phyloP scores from a whole-genome alignment of 2,113 vertebrate species.

The Centropus unirufus region DNA sequence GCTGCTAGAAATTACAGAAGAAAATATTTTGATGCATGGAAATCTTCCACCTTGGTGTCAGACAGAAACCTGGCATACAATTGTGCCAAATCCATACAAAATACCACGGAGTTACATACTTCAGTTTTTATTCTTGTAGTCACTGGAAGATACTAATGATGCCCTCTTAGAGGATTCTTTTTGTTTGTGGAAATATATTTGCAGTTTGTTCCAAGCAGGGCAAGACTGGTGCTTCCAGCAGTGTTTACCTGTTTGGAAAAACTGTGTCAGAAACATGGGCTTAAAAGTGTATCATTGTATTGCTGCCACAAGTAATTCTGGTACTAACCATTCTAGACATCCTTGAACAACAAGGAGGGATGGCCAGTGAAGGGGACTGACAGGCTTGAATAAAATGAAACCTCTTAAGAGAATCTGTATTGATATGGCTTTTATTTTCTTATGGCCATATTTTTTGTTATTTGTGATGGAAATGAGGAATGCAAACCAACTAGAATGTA shows the following conservation, averaged over 20 bases:
- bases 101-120: not conserved
- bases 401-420: not conserved
- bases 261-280: conserved; percentile 5
- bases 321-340: not conserved
- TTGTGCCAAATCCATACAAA: not conserved
- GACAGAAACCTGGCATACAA: not conserved
- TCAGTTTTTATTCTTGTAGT: not conserved
- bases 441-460: not conserved
- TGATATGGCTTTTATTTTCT: not conserved
- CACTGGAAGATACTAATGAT: not conserved
- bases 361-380: conserved; percentile 16
- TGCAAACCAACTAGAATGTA: not conserved
- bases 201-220: not conserved
- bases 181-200: not conserved
- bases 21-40: not conserved
- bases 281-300: not conserved
- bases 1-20: not conserved
- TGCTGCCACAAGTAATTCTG: conserved; percentile 38
- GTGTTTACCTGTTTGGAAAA: not conserved
- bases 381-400: conserved; percentile 27
- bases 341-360: conserved; percentile 40
- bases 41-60: not conserved
- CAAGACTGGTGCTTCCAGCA: not conserved
- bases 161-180: not conserved
- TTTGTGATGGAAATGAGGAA: conserved; percentile 4